Base-by-base conservation (phyloP, 2,113 vertebrate species). In the Boleophthalmus pectinirostris region DNA sequence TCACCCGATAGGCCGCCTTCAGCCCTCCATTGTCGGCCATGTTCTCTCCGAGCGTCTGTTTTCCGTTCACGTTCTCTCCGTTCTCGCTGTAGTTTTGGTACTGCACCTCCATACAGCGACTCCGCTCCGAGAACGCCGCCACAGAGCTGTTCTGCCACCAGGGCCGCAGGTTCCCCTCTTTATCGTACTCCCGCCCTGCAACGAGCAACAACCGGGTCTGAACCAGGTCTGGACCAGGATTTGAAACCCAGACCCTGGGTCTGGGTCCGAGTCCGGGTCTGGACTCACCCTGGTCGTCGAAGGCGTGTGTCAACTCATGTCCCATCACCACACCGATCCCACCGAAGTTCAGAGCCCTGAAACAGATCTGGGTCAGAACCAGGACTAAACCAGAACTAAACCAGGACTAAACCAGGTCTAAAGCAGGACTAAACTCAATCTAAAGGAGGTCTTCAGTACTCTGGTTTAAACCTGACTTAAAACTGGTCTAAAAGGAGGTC, bases 291-390 rank as follows among this genome's bases (percentile, higher is more conserved):
- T 99, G 97, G 88, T 99, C 98, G 46, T 99, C 98, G 11, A 99
- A 99, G 0, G 97, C 98, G 0, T 99, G 97, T 0, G 98, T 99
- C 82, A 99, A 90, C 86, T 99, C 98, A 0, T 99, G 98, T 51
- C 98, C 98, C 98, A 99, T 99, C 85, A 98, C 98, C 60, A 99
- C 97, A 0, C 98, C 98, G 0, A 99, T 98, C 21, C 97, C 97
- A 0, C 98, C 97, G 0, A 99, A 99, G 93, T 99, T 99, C 79
- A 99, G 87, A 5, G 97, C 96, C 92, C 98, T 99, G 51, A 21
- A 54, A 54, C 51, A 54, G 51, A 54, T n/a, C 8, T 83, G 43
- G 78, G 65, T 77, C 24, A 84, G 21, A 74, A 70, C 57, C 20
- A 18, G 38, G 38, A 11, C 38, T 43, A 43, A n/a, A n/a, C 1